Percentiles rank a stretch among this genome's conserved stretches.
Conservation (phyloP, 1,140 invertebrate genomes). For the Ceratina japonica region DNA sequence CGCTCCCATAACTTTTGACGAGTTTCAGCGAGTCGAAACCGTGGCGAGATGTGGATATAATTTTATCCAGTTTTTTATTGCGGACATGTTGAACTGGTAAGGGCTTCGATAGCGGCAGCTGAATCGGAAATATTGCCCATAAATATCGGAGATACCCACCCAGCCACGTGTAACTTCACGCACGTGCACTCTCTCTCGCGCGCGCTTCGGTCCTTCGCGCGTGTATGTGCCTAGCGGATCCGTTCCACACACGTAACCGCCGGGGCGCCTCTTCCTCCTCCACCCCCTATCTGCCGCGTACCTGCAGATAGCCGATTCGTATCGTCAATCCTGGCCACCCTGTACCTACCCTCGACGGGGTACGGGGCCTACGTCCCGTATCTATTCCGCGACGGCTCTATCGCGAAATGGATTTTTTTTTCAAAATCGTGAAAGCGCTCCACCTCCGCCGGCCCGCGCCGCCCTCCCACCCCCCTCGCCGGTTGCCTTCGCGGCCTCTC, state of each 20-base stretch:
- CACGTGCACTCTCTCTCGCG: conserved; percentile 55
- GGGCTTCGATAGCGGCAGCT: conserved; percentile 77
- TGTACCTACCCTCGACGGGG: conserved; percentile 33
- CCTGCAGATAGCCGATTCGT: conserved; percentile 68
- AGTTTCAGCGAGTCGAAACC: conserved; percentile 73
- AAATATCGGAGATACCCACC: conserved; percentile 78
- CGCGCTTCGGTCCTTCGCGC: not conserved
- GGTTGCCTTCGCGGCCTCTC: not conserved
- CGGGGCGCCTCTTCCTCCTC: not conserved
- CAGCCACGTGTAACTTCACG: conserved; percentile 63
- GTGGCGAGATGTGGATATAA: conserved; percentile 77
- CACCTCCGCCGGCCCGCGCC: not conserved
- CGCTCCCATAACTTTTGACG: conserved; percentile 75
- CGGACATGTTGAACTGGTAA: conserved; percentile 79
- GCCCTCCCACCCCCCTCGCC: not conserved
- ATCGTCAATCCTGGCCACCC: conserved; percentile 64
- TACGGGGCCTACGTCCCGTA: conserved; percentile 62
- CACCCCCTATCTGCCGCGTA: conserved; percentile 34
- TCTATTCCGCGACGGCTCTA: conserved; percentile 66
- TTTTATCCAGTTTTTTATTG: conserved; percentile 79
- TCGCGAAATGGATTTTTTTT: conserved; percentile 67
- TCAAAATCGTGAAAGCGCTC: conserved; percentile 58
- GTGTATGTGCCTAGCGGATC: conserved; percentile 19
- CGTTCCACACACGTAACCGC: conserved; percentile 26
- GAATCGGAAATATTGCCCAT: conserved; percentile 80